Evolutionary conservation across 2,797 vertebrate species (phyloP).

Genomic region (Phalloptychus januarius): DNA sequence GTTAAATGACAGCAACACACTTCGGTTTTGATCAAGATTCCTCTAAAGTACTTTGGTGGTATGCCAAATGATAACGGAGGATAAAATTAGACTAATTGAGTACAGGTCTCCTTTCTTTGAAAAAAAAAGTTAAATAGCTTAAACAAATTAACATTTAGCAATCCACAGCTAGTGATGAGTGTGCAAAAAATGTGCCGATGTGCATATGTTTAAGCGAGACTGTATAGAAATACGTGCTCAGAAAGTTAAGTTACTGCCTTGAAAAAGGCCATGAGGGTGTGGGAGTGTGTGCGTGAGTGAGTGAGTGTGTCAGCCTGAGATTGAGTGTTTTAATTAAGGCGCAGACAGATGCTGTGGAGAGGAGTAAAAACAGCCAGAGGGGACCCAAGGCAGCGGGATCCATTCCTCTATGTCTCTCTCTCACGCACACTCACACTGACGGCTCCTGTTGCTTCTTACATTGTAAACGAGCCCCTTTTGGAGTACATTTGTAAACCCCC

Average conservation of each 20-base stretch:
- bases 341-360: constrained; percentile 76
- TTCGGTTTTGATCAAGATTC: constrained; percentile 17
- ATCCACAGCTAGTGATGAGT: constrained; percentile 26
- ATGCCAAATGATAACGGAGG: constrained; percentile 2
- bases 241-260: constrained; percentile 62
- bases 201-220: constrained; percentile 23
- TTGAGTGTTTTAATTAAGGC: constrained; percentile 82
- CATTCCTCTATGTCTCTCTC: constrained; percentile 45
- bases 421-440: constrained; percentile 26
- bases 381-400: constrained; percentile 66
- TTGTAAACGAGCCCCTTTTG: constrained; percentile 52
- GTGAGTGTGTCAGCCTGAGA: constrained; percentile 66
- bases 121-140: constrained; percentile 36
- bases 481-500: constrained; percentile 53
- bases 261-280: constrained; percentile 48
- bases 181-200: constrained; percentile 21
- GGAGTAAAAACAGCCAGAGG: constrained; percentile 77
- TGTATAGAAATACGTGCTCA: constrained; percentile 57
- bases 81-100: constrained; percentile 2
- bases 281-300: constrained; percentile 42
- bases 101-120: constrained; percentile 3
- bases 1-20: constrained; percentile 4
- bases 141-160: constrained; percentile 39
- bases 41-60: constrained; percentile 13
- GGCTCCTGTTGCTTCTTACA: constrained; percentile 56